A percentile compares a stretch with the other conserved stretches of the same genome.
Evolutionary conservation across 2,888 invertebrate genomes (phyloP).

Genomic region (Drosophila lacicola): DNA sequence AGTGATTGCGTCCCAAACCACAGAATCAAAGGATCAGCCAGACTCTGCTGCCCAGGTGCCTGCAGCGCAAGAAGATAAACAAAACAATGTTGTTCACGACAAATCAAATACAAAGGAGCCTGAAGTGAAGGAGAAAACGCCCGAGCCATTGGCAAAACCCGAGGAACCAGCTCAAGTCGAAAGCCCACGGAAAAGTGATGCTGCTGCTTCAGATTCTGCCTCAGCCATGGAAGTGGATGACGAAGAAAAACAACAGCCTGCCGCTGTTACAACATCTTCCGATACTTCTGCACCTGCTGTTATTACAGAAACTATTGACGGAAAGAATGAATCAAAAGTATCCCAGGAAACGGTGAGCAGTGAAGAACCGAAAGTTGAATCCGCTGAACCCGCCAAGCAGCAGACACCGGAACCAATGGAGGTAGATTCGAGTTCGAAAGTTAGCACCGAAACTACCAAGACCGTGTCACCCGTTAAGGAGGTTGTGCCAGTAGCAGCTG

Average conservation of each 20-base stretch:
- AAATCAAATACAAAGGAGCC: conserved; percentile 36
- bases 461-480: conserved; percentile 35
- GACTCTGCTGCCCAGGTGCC: conserved; percentile 46
- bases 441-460: conserved; percentile 40
- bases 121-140: conserved; percentile 34
- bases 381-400: conserved; percentile 56
- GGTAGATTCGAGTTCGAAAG: conserved; percentile 75
- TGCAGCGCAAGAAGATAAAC: conserved; percentile 46
- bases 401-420: conserved; percentile 83
- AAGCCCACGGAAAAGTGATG: conserved; percentile 46
- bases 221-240: conserved; percentile 63
- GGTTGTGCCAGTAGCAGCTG: conserved; percentile 15
- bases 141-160: conserved; percentile 38
- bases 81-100: conserved; percentile 63
- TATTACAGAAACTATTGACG: conserved; percentile 41
- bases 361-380: conserved; percentile 34
- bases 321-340: conserved; percentile 31
- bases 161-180: conserved; percentile 52
- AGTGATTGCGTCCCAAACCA: conserved; percentile 33
- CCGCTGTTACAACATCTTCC: conserved; percentile 24
- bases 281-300: conserved; percentile 37
- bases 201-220: conserved; percentile 26
- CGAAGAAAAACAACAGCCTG: conserved; percentile 32
- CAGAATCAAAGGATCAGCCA: conserved; percentile 51
- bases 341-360: conserved; percentile 27